A percentile compares a stretch with the other conserved stretches of the same genome.
These are phyloP conservation scores for Microcebus griseorufus DNA, from an alignment of 2,113 vertebrate genomes.

Conservation along the genomic window DNA sequence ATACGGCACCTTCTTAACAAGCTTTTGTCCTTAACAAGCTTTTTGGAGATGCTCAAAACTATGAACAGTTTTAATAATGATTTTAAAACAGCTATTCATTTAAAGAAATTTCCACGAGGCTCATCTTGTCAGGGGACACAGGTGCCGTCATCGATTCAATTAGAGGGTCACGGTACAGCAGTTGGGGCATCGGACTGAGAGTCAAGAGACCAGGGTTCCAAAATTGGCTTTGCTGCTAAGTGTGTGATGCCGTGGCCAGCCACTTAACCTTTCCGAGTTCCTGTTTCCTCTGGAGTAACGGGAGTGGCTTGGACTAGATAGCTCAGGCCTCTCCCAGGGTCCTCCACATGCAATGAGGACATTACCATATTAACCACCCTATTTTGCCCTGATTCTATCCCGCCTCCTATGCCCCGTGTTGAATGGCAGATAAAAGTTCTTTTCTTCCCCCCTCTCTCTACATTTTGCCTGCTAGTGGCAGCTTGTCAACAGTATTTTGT, in stretches of 20 bases:
- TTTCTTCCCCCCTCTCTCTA: not conserved
- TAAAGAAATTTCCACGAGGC: not conserved
- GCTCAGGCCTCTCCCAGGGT: not conserved
- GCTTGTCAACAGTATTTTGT: slow-evolving; percentile 49
- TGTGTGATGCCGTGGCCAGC: not conserved
- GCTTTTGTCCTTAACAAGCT: no score
- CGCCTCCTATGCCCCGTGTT: not conserved
- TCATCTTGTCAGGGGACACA: not conserved
- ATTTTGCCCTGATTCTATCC: not conserved
- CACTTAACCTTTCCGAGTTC: slow-evolving; percentile 50
- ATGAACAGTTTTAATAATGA: not conserved
- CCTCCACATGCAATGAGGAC: accelerated
- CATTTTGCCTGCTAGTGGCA: slow-evolving; percentile 10
- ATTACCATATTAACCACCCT: not conserved
- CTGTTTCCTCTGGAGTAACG: not conserved
- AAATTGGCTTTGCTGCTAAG: slow-evolving; percentile 55
- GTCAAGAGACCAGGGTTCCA: slow-evolving; percentile 46
- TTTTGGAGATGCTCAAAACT: not conserved
- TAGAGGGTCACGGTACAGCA: not conserved
- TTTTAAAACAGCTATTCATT: slow-evolving; percentile 9
- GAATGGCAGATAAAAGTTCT: slow-evolving; percentile 17
- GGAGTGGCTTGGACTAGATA: not conserved
- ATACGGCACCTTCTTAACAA: accelerated
- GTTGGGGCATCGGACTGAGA: not conserved
- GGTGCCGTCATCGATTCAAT: slow-evolving; percentile 33